These are phyloP conservation scores for Elysia crispata DNA, from an alignment of 2,888 invertebrate species.

Conservation along the genomic window DNA sequence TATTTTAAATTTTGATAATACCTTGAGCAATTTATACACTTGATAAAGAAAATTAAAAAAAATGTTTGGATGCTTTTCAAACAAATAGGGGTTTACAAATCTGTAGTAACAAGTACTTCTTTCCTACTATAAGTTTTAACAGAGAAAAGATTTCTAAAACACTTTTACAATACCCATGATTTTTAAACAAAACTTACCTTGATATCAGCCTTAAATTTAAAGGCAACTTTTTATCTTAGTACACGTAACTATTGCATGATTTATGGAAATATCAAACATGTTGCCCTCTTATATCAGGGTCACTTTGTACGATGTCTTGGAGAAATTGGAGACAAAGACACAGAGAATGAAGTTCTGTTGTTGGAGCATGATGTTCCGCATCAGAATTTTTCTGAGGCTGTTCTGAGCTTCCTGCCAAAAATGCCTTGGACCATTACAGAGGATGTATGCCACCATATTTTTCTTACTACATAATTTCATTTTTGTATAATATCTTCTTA, in stretches of 20 bases:
- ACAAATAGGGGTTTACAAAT: too few relatives aligned
- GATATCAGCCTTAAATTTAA: too few relatives aligned
- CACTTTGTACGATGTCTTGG: slow-evolving; percentile 97
- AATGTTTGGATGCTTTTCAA: too few relatives aligned
- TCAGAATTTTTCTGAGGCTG: slow-evolving; percentile 94
- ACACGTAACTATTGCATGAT: too few relatives aligned
- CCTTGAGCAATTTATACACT: too few relatives aligned
- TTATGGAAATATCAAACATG: too few relatives aligned
- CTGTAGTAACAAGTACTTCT: too few relatives aligned
- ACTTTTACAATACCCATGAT: slow-evolving; percentile 10
- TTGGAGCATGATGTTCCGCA: slow-evolving; percentile 98
- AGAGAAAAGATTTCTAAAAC: neutral
- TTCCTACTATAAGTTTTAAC: too few relatives aligned
- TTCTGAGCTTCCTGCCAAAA: slow-evolving; percentile 92
- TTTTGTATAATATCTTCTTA: too few relatives aligned
- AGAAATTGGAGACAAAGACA: slow-evolving; percentile 92
- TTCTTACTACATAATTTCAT: too few relatives aligned
- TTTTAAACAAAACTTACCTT: neutral
- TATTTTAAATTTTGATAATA: too few relatives aligned
- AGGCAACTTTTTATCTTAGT: neutral
- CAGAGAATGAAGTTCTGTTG: slow-evolving; percentile 96
- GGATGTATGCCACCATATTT: slow-evolving; percentile 80
- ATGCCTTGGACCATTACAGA: slow-evolving; percentile 93
- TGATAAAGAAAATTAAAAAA: too few relatives aligned
- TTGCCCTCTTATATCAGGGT: slow-evolving; percentile 80